Conservation (phyloP, 2,113 vertebrate genomes). For the Tetraodon nigroviridis region DNA sequence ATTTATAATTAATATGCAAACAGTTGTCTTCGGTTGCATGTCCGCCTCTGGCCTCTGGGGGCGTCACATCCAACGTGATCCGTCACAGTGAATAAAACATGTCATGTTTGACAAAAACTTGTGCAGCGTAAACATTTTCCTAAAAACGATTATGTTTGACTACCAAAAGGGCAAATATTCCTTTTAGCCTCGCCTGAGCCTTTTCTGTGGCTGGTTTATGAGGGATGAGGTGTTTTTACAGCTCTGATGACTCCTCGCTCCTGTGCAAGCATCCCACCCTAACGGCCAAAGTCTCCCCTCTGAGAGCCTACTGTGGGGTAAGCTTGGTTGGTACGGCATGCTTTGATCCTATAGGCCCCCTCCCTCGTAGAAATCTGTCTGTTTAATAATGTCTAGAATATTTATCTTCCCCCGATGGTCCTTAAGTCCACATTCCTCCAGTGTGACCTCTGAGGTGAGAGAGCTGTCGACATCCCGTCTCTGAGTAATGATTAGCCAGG, state of each 20-base stretch:
- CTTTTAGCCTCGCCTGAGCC: not conserved
- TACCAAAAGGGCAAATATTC: conserved; percentile 36
- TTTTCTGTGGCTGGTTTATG: conserved; percentile 45
- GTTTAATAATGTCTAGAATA: conserved; percentile 46
- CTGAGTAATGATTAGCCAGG: conserved; percentile 41
- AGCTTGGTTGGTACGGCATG: conserved; percentile 44
- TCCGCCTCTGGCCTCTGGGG: conserved; percentile 24
- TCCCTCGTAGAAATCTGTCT: conserved; percentile 29
- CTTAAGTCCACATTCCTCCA: conserved; percentile 45
- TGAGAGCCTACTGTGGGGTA: conserved; percentile 26
- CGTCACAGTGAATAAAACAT: not conserved
- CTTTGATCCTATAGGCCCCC: conserved; percentile 49
- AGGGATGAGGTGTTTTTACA: conserved; percentile 36
- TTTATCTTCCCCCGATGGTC: conserved; percentile 56
- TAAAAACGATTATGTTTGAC: conserved; percentile 4
- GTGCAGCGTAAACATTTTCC: conserved; percentile 10
- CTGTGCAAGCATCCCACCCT: conserved; percentile 33
- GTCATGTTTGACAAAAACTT: conserved; percentile 13
- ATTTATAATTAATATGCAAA: no score
- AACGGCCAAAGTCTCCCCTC: conserved; percentile 49
- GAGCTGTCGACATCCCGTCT: conserved; percentile 42
- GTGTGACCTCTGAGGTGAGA: conserved; percentile 44
- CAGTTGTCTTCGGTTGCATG: conserved; percentile 4
- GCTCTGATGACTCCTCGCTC: conserved; percentile 29
- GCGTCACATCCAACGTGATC: conserved; percentile 18